Evolutionary conservation across 2,888 invertebrate genomes (phyloP).

Genomic region (Spicauda simplicius): DNA sequence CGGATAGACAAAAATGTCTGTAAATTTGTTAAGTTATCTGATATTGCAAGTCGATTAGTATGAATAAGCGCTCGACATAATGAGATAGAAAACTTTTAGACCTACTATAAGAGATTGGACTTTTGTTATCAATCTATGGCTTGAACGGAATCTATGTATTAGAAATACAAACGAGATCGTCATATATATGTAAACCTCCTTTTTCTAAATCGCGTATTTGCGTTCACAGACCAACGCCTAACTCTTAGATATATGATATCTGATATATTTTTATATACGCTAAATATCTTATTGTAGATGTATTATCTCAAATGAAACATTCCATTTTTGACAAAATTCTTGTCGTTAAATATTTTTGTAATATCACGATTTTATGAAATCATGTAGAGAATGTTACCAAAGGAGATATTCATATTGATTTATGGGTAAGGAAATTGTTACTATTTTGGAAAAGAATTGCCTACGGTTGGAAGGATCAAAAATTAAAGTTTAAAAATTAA

Average conservation of each 20-base stretch:
- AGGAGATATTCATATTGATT: conserved; percentile 44
- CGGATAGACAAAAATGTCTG: no score
- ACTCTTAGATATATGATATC: conserved; percentile 12
- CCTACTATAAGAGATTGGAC: no score
- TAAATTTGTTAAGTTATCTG: no score
- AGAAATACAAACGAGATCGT: background rate
- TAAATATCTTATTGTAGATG: conserved; percentile 39
- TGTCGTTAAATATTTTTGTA: conserved; percentile 45
- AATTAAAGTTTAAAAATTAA: conserved; percentile 26
- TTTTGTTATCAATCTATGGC: no score
- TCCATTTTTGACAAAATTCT: conserved; percentile 44
- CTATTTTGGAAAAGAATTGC: background rate
- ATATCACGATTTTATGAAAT: conserved; percentile 38
- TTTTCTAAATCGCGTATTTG: background rate
- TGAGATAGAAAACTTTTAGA: no score
- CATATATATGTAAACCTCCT: no score
- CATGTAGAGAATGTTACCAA: conserved; percentile 51
- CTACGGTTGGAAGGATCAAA: conserved; percentile 18
- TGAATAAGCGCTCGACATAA: no score
- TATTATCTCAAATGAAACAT: conserved; percentile 46
- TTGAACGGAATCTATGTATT: no score
- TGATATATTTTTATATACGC: conserved; percentile 35
- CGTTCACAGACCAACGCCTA: background rate
- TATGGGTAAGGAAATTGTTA: conserved; percentile 29
- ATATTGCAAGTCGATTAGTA: no score